phyloP scores from a whole-genome alignment of 2,113 vertebrate species.

The Albula glossodonta region DNA sequence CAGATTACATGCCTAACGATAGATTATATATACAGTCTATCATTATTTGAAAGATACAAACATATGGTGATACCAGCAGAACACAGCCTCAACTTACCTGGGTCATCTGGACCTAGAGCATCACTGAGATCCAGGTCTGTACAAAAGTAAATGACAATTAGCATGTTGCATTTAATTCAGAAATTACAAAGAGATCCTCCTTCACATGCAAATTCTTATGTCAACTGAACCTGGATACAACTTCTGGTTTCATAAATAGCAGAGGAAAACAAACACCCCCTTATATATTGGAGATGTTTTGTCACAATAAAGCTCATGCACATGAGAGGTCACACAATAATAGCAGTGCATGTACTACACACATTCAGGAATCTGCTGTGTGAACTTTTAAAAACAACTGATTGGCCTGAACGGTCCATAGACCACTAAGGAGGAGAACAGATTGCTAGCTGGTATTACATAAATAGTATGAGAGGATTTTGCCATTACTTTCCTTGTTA shows the following conservation, averaged over 20 bases:
- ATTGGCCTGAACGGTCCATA: background rate
- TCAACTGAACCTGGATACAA: background rate
- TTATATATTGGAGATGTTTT: background rate
- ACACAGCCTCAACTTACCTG: constrained; percentile 23
- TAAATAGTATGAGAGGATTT: background rate
- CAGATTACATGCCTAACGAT: background rate
- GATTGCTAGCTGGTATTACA: too few species aligned
- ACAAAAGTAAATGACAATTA: constrained; percentile 4
- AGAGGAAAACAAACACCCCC: background rate
- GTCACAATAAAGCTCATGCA: background rate
- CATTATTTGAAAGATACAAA: background rate
- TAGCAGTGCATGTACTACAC: background rate
- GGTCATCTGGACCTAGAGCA: constrained; percentile 28
- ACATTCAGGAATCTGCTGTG: background rate
- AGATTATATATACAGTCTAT: background rate
- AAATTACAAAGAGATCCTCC: background rate
- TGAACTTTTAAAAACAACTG: background rate
- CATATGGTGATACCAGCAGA: background rate
- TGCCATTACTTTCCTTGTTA: background rate
- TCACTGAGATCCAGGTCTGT: background rate
- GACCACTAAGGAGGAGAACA: too few species aligned
- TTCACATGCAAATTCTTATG: background rate
- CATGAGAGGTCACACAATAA: background rate
- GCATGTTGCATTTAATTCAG: background rate
- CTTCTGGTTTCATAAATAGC: background rate